Conservation (phyloP, 92 coral and sea anemone species). For the Phenganax subtilis region DNA sequence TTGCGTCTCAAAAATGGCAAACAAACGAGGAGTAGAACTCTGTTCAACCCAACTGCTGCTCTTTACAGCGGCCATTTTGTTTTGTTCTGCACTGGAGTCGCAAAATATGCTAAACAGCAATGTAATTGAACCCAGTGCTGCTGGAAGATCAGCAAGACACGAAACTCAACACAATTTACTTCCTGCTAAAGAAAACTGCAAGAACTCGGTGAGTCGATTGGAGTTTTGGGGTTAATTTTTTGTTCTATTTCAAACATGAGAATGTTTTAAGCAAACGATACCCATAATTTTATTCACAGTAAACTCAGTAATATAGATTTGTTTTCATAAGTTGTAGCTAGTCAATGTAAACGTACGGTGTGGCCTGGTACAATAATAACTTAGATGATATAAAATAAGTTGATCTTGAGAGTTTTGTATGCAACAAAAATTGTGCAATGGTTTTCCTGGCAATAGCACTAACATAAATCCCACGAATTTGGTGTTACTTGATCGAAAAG, state of each 20-base stretch:
- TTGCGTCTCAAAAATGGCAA: too few relatives aligned
- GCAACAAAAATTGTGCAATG: too few relatives aligned
- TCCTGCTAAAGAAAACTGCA: not conserved
- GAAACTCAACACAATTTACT: not conserved
- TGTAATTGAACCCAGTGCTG: not conserved
- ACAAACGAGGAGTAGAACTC: not conserved
- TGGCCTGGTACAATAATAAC: too few relatives aligned
- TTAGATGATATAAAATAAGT: too few relatives aligned
- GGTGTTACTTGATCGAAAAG: not conserved
- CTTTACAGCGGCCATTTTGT: not conserved
- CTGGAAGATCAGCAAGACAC: slow-evolving; percentile 8
- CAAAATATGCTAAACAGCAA: slow-evolving; percentile 19
- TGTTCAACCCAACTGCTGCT: slow-evolving; percentile 1
- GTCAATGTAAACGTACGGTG: too few relatives aligned
- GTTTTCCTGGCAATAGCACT: too few relatives aligned
- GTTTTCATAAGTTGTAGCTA: too few relatives aligned
- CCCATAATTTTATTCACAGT: too few relatives aligned
- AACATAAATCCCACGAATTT: too few relatives aligned
- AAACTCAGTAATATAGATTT: too few relatives aligned
- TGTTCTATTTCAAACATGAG: not conserved
- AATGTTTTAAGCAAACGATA: too few relatives aligned
- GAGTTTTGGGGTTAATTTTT: not conserved
- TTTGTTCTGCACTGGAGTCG: slow-evolving; percentile 1
- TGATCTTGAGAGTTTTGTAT: too few relatives aligned
- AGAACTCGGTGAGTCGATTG: slow-evolving; percentile 31